Evolutionary conservation across 2,888 invertebrate species (phyloP), one percentile per base, ranked within the genome.

Genomic region (Pedicia rivosa): DNA sequence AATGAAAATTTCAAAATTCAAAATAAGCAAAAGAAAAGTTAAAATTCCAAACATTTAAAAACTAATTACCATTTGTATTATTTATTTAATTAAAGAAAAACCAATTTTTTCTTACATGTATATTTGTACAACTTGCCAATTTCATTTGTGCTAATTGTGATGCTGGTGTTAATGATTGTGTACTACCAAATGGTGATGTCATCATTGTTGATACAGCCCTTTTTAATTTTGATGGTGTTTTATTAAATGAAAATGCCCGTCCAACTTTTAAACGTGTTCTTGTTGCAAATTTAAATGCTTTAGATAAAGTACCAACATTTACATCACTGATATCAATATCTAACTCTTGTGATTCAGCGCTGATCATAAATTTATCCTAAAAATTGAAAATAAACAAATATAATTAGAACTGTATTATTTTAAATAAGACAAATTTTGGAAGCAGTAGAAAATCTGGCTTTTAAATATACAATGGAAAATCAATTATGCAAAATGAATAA

Each of bases 181-280:
- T 78, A 56, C 82, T 83, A 48, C 83, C 84, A 60, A 86, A 84
- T 9, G 90, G 88, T 46, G 80, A 80, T 42, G 82, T 81, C 72
- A 90, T 88, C 79, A 90, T 87, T 29, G 88, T 86, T 14, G 92
- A 92, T 61, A 94, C 83, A 20, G 92, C 91, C 40, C 92, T 73
- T 63, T 91, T 91, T 50, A 94, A 63, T 60, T 87, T 88, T 45
- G 83, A 84, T 35, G 94, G 92, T 19, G 94, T 92, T 64, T 90
- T 88, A 63, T 88, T 91, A 64, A 94, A 90, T 45, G 91, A 92
- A 55, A 94, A 82, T 46, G 92, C 92, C 47, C 94, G 74, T 36
- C 88, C 88, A 48, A 94, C 72, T 71, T 86, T 84, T 55, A 82
- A 72, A 50, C 81, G 70, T 38, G 86, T 84, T 50, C 80, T 72